Conservation (phyloP, 2,797 vertebrate genomes). For the Ctenosaura bakeri region DNA sequence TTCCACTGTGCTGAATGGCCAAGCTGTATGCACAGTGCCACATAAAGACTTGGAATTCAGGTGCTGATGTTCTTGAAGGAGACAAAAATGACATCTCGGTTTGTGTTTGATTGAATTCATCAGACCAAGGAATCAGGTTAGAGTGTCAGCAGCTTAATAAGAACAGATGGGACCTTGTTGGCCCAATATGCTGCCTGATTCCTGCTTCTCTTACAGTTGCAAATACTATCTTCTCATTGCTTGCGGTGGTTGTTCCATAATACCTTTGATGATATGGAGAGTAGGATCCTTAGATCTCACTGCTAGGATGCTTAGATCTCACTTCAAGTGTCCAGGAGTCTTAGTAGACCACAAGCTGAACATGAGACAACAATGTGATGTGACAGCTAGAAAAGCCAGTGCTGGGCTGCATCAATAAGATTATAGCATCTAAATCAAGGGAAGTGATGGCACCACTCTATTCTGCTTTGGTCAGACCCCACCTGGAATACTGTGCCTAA, state of each 20-base stretch:
- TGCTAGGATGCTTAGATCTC: neutral
- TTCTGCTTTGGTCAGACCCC: too few relatives aligned
- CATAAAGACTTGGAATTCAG: neutral
- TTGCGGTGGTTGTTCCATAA: neutral
- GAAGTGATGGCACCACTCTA: too few relatives aligned
- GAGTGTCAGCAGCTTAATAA: neutral
- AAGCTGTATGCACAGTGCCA: neutral
- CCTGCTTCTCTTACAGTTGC: neutral
- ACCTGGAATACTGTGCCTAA: too few relatives aligned
- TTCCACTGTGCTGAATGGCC: neutral
- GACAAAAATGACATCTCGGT: neutral
- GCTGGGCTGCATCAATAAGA: too few relatives aligned
- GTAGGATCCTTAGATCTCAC: neutral
- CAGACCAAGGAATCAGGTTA: neutral
- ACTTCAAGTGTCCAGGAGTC: too few relatives aligned
- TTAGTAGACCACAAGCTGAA: too few relatives aligned
- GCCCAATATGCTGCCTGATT: neutral
- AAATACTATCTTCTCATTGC: neutral
- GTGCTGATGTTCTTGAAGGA: neutral
- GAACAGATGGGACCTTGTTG: neutral
- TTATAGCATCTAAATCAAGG: too few relatives aligned
- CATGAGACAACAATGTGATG: too few relatives aligned
- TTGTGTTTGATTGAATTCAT: neutral
- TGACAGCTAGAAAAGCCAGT: too few relatives aligned
- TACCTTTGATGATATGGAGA: neutral